These are phyloP conservation scores for Temnothorax ravouxi DNA, from an alignment of 2,888 invertebrate species.

Conservation along the genomic window DNA sequence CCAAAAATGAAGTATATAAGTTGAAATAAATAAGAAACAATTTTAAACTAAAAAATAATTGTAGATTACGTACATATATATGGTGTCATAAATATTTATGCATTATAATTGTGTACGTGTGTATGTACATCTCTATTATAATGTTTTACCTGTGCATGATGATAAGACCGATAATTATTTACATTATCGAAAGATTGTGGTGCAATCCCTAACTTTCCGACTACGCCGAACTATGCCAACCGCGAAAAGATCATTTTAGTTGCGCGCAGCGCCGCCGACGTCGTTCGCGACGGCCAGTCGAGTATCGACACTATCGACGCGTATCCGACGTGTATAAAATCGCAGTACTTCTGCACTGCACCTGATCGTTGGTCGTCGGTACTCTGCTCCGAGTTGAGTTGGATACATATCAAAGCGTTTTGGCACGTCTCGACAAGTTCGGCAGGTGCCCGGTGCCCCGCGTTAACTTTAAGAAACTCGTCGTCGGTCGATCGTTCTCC, in stretches of 20 bases:
- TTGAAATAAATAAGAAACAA: too few species aligned
- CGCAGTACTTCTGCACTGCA: neutral
- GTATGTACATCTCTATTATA: too few species aligned
- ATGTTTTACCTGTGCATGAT: neutral
- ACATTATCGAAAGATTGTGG: neutral
- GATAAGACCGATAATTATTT: neutral
- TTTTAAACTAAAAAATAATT: too few species aligned
- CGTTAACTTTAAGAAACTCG: neutral
- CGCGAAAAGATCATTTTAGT: neutral
- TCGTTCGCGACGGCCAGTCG: neutral
- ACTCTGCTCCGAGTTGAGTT: neutral
- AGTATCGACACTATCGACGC: constrained; percentile 45
- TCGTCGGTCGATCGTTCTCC: too few species aligned
- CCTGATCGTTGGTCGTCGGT: neutral
- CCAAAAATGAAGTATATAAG: too few species aligned
- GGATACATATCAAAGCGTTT: neutral
- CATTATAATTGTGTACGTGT: too few species aligned
- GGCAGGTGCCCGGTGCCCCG: neutral
- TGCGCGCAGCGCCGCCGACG: neutral
- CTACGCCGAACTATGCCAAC: neutral
- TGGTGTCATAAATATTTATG: too few species aligned
- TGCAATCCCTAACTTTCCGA: neutral
- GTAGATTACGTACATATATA: too few species aligned
- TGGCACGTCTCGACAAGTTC: neutral
- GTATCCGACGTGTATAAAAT: neutral